Evolutionary conservation across 2,888 invertebrate genomes (phyloP).

Genomic region (Xylota sylvarum): DNA sequence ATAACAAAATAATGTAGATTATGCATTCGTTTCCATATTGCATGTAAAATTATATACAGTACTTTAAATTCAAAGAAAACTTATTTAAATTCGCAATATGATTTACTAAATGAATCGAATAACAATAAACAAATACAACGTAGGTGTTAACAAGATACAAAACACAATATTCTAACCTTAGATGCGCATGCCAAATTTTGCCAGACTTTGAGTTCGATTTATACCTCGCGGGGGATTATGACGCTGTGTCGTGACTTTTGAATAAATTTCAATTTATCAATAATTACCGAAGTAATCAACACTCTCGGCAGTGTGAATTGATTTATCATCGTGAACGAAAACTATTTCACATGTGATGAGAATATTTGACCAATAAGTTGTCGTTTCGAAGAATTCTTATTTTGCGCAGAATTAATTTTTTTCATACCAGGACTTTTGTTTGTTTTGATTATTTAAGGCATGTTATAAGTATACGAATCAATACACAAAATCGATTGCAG

Average conservation of each 20-base stretch:
- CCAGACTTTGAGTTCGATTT: conserved; percentile 32
- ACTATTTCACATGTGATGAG: conserved; percentile 52
- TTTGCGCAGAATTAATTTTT: conserved; percentile 1
- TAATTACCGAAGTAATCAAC: conserved; percentile 51
- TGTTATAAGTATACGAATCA: background rate
- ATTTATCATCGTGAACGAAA: conserved; percentile 48
- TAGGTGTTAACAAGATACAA: conserved; percentile 32
- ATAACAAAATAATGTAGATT: background rate
- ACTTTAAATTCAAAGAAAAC: background rate
- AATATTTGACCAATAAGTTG: conserved; percentile 24
- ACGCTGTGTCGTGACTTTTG: conserved; percentile 49
- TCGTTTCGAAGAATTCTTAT: conserved; percentile 5
- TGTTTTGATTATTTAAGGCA: conserved; percentile 16
- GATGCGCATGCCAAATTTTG: conserved; percentile 2
- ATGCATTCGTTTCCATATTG: background rate
- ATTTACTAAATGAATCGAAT: conserved; percentile 17
- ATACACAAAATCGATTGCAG: background rate
- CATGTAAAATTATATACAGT: background rate
- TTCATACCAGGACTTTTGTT: conserved; percentile 4
- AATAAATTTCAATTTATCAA: conserved; percentile 42
- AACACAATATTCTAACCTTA: conserved; percentile 3
- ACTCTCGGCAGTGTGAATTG: conserved; percentile 35
- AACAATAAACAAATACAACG: conserved; percentile 21
- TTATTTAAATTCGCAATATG: background rate
- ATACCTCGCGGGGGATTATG: conserved; percentile 5